Base-by-base conservation (phyloP, 2,797 vertebrate species). In the Falco rusticolus region DNA sequence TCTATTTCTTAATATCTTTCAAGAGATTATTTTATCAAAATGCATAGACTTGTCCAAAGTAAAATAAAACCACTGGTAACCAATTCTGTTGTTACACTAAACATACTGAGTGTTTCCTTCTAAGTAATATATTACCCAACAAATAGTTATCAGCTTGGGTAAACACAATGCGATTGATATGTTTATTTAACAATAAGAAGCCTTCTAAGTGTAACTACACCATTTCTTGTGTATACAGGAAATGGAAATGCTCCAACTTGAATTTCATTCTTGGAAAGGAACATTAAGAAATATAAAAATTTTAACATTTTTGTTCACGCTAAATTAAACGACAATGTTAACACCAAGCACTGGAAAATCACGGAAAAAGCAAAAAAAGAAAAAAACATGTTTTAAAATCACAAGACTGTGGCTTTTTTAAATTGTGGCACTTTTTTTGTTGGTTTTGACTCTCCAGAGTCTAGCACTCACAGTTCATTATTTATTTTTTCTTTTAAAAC, bases 131-230 rank as follows among this genome's bases (percentile, higher is more conserved):
- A 87, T 87, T 66, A 89, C 16, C 48, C 77, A 86, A 88, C 59
- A 95, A 88, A 94, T 41, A 16, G 48, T 76, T 93, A 94, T 82
- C 59, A 82, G 85, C 54, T 70, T 94, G 85, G 39, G 77, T 82
- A 95, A 96, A 91, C 63, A 90, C 54, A 84, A 84, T 70, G 48
- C 25, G 84, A 63, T 14, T 37, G 50, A 48, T n/a, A 79, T 31
- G 41, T 63, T 91, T 94, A 88, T 94, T 94, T 81, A 91, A 86
- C 51, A 79, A 65, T 66, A 88, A 86, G 82, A 92, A 89, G 34
- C 47, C 22, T 72, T 79, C 39, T 39, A 78, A 93, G n/a, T 13
- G 16, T 59, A 91, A 71, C 61, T 71, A 43, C 0, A 0, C 20
- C 3, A 16, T 43, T 82, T 76, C 85, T 91, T 82, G 56, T 41